Conservation (phyloP, 2,797 vertebrate species). For the Cossypha dichroa region DNA sequence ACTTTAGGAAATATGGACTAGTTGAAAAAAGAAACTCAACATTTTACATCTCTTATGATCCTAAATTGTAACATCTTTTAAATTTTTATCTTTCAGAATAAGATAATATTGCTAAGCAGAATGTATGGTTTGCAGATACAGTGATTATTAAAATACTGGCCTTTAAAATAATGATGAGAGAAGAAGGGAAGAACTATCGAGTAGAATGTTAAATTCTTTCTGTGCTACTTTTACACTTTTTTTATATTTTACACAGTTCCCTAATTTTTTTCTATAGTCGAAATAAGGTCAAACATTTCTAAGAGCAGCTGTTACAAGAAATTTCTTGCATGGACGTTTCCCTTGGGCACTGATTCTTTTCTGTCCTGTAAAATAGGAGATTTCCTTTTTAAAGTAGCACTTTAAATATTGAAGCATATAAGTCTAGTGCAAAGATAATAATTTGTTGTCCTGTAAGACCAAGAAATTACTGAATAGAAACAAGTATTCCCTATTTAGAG, state of each 20-base stretch:
- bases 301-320: constrained; percentile 8
- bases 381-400: background rate
- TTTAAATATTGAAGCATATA: background rate
- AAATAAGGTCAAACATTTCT: constrained; percentile 19
- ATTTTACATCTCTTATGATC: background rate
- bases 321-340: background rate
- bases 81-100: background rate
- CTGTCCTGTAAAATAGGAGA: background rate
- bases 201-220: background rate
- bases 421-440: background rate
- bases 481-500: background rate
- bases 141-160: background rate
- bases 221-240: background rate
- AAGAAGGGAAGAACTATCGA: background rate
- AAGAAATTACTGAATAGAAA: background rate
- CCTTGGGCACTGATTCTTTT: background rate
- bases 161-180: background rate
- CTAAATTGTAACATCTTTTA: background rate
- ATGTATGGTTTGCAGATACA: background rate
- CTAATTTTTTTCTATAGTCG: background rate
- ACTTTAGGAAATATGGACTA: background rate
- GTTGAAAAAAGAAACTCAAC: background rate
- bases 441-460: background rate
- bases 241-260: background rate
- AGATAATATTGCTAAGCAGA: background rate